Conservation (phyloP, 2,888 invertebrate species). For the Neoaliturus tenellus region DNA sequence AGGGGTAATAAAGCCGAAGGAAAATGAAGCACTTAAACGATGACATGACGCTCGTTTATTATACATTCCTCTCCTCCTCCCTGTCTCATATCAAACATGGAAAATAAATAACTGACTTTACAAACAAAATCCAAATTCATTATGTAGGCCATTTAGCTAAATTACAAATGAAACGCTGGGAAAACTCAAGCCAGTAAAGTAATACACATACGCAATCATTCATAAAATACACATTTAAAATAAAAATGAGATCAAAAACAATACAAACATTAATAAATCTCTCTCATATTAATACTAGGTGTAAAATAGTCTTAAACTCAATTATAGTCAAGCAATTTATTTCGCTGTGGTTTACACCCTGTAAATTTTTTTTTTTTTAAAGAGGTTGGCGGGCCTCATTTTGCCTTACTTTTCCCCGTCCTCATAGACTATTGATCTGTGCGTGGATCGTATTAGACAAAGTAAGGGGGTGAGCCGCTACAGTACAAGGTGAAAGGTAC, state of each 20-base stretch:
- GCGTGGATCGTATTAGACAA: too few relatives aligned
- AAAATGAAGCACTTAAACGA: slow-evolving; percentile 14
- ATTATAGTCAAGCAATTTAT: slow-evolving; percentile 18
- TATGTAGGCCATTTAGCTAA: slow-evolving; percentile 46
- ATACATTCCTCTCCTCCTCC: slow-evolving; percentile 34
- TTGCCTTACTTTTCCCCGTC: too few relatives aligned
- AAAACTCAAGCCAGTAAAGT: background rate
- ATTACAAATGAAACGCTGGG: slow-evolving; percentile 1
- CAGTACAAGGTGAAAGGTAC: too few relatives aligned
- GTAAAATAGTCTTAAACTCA: slow-evolving; percentile 47
- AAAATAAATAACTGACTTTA: slow-evolving; percentile 34
- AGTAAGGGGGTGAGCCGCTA: too few relatives aligned
- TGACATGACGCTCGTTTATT: slow-evolving; percentile 58
- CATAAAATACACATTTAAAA: slow-evolving; percentile 22
- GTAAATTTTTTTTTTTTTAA: too few relatives aligned
- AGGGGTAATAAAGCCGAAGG: background rate
- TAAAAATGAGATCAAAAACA: slow-evolving; percentile 40
- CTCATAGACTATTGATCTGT: too few relatives aligned
- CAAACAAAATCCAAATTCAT: slow-evolving; percentile 25
- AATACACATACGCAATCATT: background rate
- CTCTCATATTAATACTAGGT: slow-evolving; percentile 5
- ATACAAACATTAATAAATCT: slow-evolving; percentile 20
- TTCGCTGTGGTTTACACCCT: slow-evolving; percentile 11
- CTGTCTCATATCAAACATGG: slow-evolving; percentile 48
- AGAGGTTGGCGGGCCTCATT: too few relatives aligned